These are phyloP conservation scores for Seladonia tumulorum DNA, from an alignment of 2,888 invertebrate species.

Conservation along the genomic window DNA sequence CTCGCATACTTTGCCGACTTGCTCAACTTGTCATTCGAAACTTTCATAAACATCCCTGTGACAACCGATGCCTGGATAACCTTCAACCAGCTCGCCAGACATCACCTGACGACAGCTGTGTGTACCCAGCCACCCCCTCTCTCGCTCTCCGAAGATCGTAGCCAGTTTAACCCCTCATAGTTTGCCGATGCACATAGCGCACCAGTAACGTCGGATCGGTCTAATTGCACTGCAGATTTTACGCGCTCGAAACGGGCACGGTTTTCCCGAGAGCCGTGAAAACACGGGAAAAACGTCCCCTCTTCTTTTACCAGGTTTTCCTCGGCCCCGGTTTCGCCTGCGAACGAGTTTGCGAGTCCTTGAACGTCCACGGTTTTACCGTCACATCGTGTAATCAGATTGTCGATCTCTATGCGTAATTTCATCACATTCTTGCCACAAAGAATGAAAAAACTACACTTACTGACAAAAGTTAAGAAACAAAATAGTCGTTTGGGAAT, in stretches of 20 bases:
- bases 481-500: too few species aligned
- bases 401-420: too few species aligned
- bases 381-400: too few species aligned
- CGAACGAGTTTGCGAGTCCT: too few species aligned
- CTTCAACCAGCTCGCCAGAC: background rate
- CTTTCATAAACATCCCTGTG: constrained; percentile 32
- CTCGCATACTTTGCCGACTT: background rate
- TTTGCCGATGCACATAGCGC: background rate
- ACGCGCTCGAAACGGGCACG: background rate
- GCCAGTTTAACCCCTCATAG: background rate
- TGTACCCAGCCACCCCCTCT: background rate
- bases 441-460: too few species aligned
- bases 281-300: too few species aligned
- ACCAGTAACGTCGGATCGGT: background rate
- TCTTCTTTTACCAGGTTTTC: too few species aligned
- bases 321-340: too few species aligned
- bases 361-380: too few species aligned
- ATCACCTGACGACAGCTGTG: constrained; percentile 4
- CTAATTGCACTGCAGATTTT: background rate
- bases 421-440: too few species aligned
- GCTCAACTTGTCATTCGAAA: background rate
- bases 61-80: background rate
- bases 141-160: background rate
- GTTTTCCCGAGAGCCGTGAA: too few species aligned
- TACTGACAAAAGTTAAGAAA: too few species aligned